Evolutionary conservation across 2,888 invertebrate species (phyloP).

Genomic region (Epirrhoe tristata): DNA sequence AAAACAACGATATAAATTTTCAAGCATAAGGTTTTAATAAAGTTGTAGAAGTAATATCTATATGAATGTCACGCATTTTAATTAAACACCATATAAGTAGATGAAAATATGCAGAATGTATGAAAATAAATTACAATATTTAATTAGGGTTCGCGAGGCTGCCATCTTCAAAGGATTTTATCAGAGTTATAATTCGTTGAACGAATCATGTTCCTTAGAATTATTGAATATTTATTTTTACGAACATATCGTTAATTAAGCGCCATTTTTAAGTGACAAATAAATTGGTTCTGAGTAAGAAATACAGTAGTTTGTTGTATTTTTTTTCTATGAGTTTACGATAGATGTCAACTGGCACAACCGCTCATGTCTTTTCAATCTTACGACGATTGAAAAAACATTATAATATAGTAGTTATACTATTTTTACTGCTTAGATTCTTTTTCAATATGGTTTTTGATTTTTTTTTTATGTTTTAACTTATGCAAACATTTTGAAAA

Average conservation of each 20-base stretch:
- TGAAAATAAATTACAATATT: conserved; percentile 78
- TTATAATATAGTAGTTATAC: too few relatives aligned
- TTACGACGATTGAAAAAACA: too few relatives aligned
- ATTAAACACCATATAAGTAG: conserved; percentile 58
- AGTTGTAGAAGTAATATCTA: conserved; percentile 50
- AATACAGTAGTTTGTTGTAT: too few relatives aligned
- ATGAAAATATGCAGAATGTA: conserved; percentile 60
- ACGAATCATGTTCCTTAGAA: conserved; percentile 51
- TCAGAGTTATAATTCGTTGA: conserved; percentile 65
- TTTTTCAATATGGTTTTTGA: too few relatives aligned
- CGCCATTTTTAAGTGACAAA: neutral
- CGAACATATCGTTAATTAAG: neutral
- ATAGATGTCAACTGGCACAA: too few relatives aligned
- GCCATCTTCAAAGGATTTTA: conserved; percentile 64
- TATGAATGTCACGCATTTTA: conserved; percentile 48
- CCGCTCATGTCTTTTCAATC: too few relatives aligned
- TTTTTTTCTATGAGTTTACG: too few relatives aligned
- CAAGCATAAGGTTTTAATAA: conserved; percentile 35
- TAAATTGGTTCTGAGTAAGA: too few relatives aligned
- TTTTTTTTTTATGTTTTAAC: too few relatives aligned
- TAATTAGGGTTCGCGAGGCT: conserved; percentile 73
- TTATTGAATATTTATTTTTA: conserved; percentile 11
- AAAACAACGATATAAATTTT: neutral
- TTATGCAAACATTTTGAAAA: too few relatives aligned
- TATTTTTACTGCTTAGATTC: too few relatives aligned